phyloP scores from a whole-genome alignment of 1,140 invertebrate species.

The Megalopta genalis region DNA sequence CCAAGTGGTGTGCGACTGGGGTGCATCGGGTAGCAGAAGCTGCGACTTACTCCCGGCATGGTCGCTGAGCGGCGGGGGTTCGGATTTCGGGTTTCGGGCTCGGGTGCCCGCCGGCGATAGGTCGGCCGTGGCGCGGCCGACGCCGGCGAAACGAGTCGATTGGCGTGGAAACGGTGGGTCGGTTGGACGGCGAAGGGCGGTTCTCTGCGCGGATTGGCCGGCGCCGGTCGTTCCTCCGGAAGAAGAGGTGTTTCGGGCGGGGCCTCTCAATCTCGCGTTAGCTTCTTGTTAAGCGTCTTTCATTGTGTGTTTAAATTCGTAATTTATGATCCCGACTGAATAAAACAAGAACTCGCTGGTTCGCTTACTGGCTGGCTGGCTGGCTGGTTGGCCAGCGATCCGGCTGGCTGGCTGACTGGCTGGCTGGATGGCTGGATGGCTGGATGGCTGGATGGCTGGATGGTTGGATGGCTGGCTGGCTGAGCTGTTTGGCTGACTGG shows the following conservation, averaged over 20 bases:
- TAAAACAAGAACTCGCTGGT: slow-evolving; percentile 78
- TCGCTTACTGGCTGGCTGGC: slow-evolving; percentile 52
- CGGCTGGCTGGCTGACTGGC: slow-evolving; percentile 39
- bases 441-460: slow-evolving; percentile 37
- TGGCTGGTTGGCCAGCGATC: slow-evolving; percentile 55
- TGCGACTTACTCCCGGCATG: slow-evolving; percentile 46
- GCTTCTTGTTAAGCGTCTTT: slow-evolving; percentile 82
- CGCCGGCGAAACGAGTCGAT: slow-evolving; percentile 35
- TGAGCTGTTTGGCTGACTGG: slow-evolving; percentile 58
- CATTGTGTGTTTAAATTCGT: slow-evolving; percentile 81
- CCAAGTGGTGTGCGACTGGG: slow-evolving; percentile 56
- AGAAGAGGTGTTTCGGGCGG: slow-evolving; percentile 70
- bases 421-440: slow-evolving; percentile 57
- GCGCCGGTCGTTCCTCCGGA: slow-evolving; percentile 61
- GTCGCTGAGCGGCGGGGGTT: slow-evolving; percentile 13
- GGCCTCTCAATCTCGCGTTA: slow-evolving; percentile 81
- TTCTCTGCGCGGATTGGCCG: slow-evolving; percentile 67
- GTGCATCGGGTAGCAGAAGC: slow-evolving; percentile 52
- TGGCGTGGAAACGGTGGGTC: slow-evolving; percentile 50
- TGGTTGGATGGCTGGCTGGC: slow-evolving; percentile 47
- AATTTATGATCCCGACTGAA: slow-evolving; percentile 81
- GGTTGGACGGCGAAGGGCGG: slow-evolving; percentile 46
- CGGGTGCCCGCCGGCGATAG: slow-evolving; percentile 21
- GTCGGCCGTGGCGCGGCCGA: slow-evolving; percentile 16
- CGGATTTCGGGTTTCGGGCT: slow-evolving; percentile 28